Evolutionary conservation across 1,140 invertebrate species (phyloP), one percentile per base, ranked within the genome.

Genomic region (Hetaerina americana): DNA sequence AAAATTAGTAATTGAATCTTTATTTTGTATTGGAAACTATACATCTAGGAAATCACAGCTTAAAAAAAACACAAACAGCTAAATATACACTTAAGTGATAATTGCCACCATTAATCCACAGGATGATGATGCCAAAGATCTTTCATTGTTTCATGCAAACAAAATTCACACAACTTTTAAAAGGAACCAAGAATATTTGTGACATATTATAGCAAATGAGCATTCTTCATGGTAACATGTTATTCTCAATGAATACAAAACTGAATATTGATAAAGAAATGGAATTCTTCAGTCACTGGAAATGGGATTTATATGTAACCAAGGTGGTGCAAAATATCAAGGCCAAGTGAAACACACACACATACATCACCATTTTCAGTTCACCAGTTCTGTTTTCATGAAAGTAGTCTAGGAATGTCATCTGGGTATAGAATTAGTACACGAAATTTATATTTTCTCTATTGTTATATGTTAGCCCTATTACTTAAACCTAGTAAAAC

Each of bases 31-130:
- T 72, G 66, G 31, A 74, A 74, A 74, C 71, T 74, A 74, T 72
- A 74, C 73, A 74, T 71, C 73, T 74, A 69, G 68, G 68, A 27
- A 74, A 74, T 74, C 73, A 74, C 73, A 74, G 73, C 71, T 74
- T 68, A 74, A 72, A 73, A 72, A 72, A 74, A 72, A 72, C 68
- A 69, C 68, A 69, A 69, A 74, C 73, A 74, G 72, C 68, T 66
- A 72, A 67, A 74, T 68, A 70, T 68, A 70, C 70, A 74, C 73
- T 72, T 72, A 73, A 74, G 72, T 70, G 71, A 74, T 71, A 74
- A 74, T 26, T 74, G 69, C 31, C 73, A 72, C 72, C 69, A 70
- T 67, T 72, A 72, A 74, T 72, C 71, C 72, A 71, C 72, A 71
- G 66, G 69, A 70, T 57, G 69, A 69, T 68, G 66, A 49, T 69